Evolutionary conservation across 1,140 invertebrate species (phyloP).

Genomic region (Mya arenaria): DNA sequence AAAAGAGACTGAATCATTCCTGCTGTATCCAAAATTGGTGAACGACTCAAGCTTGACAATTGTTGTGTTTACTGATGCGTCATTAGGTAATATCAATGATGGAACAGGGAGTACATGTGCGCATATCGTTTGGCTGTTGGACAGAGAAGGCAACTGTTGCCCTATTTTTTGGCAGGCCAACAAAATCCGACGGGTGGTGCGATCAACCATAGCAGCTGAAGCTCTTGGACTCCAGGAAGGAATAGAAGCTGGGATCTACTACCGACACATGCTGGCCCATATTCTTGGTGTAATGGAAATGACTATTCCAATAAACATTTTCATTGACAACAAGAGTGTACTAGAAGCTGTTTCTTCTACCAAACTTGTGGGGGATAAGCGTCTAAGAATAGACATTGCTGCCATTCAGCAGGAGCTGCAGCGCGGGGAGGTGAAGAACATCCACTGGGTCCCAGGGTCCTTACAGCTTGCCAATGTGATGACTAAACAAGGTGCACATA

Average conservation of each 20-base stretch:
- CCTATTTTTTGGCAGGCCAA: constrained; percentile 20
- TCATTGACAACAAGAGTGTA: constrained; percentile 55
- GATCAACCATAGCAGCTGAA: constrained; percentile 35
- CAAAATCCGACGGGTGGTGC: constrained; percentile 3
- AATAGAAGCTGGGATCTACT: constrained; percentile 8
- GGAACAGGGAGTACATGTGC: constrained; percentile 12
- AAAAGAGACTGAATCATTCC: constrained; percentile 15
- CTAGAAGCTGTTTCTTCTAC: constrained; percentile 37
- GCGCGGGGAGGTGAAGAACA: constrained; percentile 10
- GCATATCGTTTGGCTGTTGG: constrained; percentile 37
- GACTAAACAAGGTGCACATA: constrained; percentile 24
- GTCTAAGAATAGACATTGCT: constrained; percentile 42
- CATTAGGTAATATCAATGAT: constrained; percentile 42
- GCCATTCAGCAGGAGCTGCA: constrained; percentile 17
- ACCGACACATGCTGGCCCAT: neutral
- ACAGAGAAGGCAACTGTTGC: constrained; percentile 17
- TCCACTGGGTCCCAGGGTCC: constrained; percentile 46
- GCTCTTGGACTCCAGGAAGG: constrained; percentile 1
- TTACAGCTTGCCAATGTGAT: constrained; percentile 26
- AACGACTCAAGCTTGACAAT: neutral
- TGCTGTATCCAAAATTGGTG: constrained; percentile 7
- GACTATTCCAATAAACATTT: constrained; percentile 19
- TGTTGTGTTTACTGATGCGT: constrained; percentile 37
- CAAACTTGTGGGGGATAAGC: constrained; percentile 45
- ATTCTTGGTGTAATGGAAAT: neutral